Percentiles rank a stretch among this genome's conserved stretches.
Evolutionary conservation across 2,888 invertebrate genomes (phyloP).

Genomic region (Lochmaea capreae): DNA sequence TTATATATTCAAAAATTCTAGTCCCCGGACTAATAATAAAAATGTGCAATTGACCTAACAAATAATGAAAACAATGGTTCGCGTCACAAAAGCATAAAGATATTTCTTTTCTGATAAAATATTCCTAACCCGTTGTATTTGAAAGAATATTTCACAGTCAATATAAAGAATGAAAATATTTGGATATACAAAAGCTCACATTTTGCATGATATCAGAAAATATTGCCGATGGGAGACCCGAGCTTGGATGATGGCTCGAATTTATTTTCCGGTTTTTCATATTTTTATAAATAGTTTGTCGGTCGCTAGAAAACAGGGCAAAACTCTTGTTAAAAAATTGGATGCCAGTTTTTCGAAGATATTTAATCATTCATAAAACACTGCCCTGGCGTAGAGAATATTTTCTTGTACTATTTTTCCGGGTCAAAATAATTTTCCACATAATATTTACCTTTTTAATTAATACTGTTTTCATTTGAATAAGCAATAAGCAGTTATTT

Average conservation of each 20-base stretch:
- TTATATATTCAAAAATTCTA: no score
- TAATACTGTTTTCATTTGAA: no score
- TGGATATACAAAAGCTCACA: slow-evolving; percentile 25
- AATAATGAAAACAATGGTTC: slow-evolving; percentile 9
- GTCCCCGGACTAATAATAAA: no score
- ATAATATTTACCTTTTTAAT: no score
- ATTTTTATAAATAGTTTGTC: not conserved
- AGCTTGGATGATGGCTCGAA: not conserved
- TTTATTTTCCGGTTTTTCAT: slow-evolving; percentile 10
- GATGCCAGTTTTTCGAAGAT: no score
- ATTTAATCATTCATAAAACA: no score
- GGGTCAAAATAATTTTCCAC: no score
- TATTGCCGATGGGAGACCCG: slow-evolving; percentile 21
- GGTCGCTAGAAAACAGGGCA: not conserved
- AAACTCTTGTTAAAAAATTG: not conserved
- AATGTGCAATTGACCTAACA: not conserved
- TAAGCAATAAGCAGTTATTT: no score
- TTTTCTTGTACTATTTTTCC: no score
- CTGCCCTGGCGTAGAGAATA: no score
- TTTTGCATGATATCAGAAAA: slow-evolving; percentile 30
- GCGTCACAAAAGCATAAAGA: slow-evolving; percentile 22
- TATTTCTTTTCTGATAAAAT: slow-evolving; percentile 24
- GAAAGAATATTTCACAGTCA: slow-evolving; percentile 25
- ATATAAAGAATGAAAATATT: slow-evolving; percentile 31
- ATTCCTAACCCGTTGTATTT: slow-evolving; percentile 20